These are phyloP conservation scores for Gandaritis pyraliata DNA, from an alignment of 2,888 invertebrate species.

Conservation along the genomic window DNA sequence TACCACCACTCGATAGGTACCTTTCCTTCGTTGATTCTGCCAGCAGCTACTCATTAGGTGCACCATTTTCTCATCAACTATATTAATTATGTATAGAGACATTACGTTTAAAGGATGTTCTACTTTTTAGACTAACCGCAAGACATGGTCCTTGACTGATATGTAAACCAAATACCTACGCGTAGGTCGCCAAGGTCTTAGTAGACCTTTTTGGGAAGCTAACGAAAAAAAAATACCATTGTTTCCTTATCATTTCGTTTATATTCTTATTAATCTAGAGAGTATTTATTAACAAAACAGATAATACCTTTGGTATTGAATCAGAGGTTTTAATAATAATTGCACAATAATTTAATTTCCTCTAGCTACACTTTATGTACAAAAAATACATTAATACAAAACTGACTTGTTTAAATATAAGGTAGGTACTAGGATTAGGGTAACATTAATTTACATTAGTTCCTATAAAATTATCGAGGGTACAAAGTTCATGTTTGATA, in stretches of 20 bases:
- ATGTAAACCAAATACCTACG: too few relatives aligned
- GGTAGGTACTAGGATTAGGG: conserved; percentile 59
- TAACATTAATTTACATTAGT: conserved; percentile 59
- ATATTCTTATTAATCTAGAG: conserved; percentile 68
- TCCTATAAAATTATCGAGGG: conserved; percentile 49
- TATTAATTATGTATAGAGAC: too few relatives aligned
- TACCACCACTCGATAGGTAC: too few relatives aligned
- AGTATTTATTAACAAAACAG: conserved; percentile 81
- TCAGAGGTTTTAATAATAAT: conserved; percentile 71
- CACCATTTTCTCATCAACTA: too few relatives aligned
- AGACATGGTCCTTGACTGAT: too few relatives aligned
- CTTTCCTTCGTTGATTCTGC: too few relatives aligned
- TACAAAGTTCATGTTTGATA: conserved; percentile 8
- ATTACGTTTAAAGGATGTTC: too few relatives aligned
- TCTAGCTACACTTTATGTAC: conserved; percentile 77
- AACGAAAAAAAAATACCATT: conserved; percentile 10
- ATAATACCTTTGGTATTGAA: conserved; percentile 81
- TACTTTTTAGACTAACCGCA: too few relatives aligned
- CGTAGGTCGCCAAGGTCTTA: too few relatives aligned
- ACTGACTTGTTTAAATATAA: conserved; percentile 54
- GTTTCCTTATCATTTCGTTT: conserved; percentile 50
- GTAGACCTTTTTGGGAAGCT: not conserved
- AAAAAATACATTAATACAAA: conserved; percentile 78
- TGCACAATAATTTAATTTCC: conserved; percentile 75
- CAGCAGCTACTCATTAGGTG: too few relatives aligned